Percentiles rank a stretch among this genome's conserved stretches.
phyloP scores from a whole-genome alignment of 2,113 vertebrate species.

The Albula glossodonta region DNA sequence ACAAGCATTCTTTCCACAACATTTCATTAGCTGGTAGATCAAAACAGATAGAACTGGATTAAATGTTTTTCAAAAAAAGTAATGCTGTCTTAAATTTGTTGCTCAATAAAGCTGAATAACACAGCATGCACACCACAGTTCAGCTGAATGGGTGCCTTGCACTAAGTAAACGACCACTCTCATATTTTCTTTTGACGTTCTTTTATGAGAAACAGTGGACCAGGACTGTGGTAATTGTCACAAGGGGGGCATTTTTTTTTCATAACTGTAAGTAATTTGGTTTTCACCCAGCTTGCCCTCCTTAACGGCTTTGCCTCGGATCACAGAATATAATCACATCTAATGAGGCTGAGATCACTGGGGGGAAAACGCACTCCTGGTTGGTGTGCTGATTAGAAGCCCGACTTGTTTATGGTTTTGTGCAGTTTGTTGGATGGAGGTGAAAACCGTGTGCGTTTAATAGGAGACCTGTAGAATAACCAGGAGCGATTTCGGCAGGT shows the following conservation, averaged over 20 bases:
- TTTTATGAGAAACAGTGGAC: constrained; percentile 63
- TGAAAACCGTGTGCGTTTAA: neutral
- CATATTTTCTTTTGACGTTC: constrained; percentile 43
- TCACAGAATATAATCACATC: constrained; percentile 9
- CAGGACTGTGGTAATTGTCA: neutral
- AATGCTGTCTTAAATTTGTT: neutral
- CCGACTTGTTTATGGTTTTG: neutral
- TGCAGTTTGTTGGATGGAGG: neutral
- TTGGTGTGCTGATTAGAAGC: neutral
- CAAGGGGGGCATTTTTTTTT: neutral
- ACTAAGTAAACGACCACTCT: neutral
- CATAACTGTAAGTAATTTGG: neutral
- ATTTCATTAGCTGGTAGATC: no score
- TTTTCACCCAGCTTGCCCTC: neutral
- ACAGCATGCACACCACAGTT: neutral
- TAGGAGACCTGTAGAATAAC: neutral
- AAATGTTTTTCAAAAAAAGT: no score
- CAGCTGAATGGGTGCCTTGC: neutral
- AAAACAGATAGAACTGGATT: no score
- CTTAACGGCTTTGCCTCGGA: neutral
- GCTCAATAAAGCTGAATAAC: neutral
- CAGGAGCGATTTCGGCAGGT: neutral
- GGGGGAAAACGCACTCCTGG: neutral
- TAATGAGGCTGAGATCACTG: neutral
- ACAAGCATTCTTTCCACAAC: no score